These are phyloP conservation scores for Drosophila arizonae DNA, from an alignment of 1,140 invertebrate genomes.

Conservation along the genomic window DNA sequence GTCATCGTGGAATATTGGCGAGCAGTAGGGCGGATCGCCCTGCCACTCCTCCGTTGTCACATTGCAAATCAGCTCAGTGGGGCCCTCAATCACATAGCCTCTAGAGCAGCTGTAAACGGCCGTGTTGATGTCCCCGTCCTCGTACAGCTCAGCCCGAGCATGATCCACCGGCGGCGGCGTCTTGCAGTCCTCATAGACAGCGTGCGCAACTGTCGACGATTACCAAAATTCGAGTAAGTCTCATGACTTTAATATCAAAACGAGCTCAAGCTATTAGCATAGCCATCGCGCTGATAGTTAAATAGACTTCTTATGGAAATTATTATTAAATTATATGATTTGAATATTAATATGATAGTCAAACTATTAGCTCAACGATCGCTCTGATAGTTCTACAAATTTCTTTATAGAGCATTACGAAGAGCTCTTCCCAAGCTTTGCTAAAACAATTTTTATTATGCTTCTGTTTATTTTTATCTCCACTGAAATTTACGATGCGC, in stretches of 20 bases:
- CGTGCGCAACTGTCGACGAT: slow-evolving; percentile 18
- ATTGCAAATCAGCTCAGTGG: slow-evolving; percentile 51
- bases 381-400: background rate
- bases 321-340: too few relatives aligned
- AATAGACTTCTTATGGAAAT: too few relatives aligned
- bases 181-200: slow-evolving; percentile 56
- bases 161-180: slow-evolving; percentile 54
- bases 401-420: slow-evolving; percentile 5
- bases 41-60: slow-evolving; percentile 72
- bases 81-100: slow-evolving; percentile 59
- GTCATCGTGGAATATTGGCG: too few relatives aligned
- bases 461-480: slow-evolving; percentile 52
- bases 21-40: slow-evolving; percentile 52
- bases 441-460: slow-evolving; percentile 58
- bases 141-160: slow-evolving; percentile 40
- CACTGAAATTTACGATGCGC: slow-evolving; percentile 57
- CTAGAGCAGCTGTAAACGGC: slow-evolving; percentile 62
- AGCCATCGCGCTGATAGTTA: too few relatives aligned
- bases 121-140: slow-evolving; percentile 45
- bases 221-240: background rate
- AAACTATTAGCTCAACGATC: too few relatives aligned
- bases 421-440: slow-evolving; percentile 41
- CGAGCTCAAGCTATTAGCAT: too few relatives aligned
- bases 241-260: too few relatives aligned
- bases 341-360: too few relatives aligned